Conservation (phyloP, 2,888 invertebrate species). For the Pollenia angustigena region DNA sequence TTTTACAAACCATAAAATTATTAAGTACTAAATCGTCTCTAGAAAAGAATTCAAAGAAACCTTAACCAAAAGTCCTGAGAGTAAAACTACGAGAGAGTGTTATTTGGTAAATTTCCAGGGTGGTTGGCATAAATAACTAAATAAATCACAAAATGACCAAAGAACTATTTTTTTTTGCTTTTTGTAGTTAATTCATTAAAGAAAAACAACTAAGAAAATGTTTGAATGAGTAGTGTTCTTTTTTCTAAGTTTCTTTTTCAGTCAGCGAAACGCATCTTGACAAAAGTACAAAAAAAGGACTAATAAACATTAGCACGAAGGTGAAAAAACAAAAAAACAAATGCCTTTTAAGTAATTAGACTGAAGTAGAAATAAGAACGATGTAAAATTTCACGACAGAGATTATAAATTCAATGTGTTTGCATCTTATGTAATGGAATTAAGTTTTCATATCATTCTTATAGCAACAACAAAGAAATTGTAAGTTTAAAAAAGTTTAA, state of each 20-base stretch:
- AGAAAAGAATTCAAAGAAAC: slow-evolving; percentile 23
- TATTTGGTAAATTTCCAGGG: too few relatives aligned
- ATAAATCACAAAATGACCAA: slow-evolving; percentile 39
- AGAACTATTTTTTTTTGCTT: slow-evolving; percentile 13
- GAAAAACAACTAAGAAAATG: slow-evolving; percentile 25
- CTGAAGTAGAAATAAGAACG: slow-evolving; percentile 43
- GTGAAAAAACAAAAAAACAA: slow-evolving; percentile 10
- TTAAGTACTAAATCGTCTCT: slow-evolving; percentile 46
- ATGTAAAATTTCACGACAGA: slow-evolving; percentile 12
- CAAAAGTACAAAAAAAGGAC: slow-evolving; percentile 23
- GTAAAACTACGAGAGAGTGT: not conserved
- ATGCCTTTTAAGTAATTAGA: slow-evolving; percentile 56
- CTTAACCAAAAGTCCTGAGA: slow-evolving; percentile 5
- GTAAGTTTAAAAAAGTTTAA: too few relatives aligned
- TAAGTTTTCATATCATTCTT: not conserved
- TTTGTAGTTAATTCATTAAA: slow-evolving; percentile 50
- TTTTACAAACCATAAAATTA: slow-evolving; percentile 58
- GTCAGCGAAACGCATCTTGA: slow-evolving; percentile 35
- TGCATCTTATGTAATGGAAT: slow-evolving; percentile 3
- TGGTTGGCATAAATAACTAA: not conserved
- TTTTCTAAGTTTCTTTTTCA: not conserved
- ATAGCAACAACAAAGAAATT: not conserved
- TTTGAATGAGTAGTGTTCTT: slow-evolving; percentile 1
- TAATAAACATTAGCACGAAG: slow-evolving; percentile 9
- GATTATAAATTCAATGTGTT: slow-evolving; percentile 35